These are phyloP conservation scores for Palloptera scutellata DNA, from an alignment of 2,888 invertebrate genomes.

Conservation along the genomic window DNA sequence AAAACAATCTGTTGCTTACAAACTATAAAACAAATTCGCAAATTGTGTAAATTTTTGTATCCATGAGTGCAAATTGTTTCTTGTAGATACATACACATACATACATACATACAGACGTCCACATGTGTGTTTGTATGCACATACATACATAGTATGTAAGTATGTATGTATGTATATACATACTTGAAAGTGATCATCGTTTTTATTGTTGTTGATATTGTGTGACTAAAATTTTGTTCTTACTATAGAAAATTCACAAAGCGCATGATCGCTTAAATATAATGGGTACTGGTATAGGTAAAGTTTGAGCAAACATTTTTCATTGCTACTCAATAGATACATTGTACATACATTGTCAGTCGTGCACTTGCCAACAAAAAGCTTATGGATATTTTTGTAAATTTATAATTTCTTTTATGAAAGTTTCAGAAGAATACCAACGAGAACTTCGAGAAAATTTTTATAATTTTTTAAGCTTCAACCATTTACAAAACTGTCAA, in stretches of 20 bases:
- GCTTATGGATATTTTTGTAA: no score
- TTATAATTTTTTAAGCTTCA: no score
- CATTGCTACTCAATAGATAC: no score
- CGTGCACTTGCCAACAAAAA: no score
- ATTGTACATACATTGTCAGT: no score
- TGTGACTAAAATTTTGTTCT: neutral
- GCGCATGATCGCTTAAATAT: no score
- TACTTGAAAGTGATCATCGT: neutral
- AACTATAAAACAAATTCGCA: neutral
- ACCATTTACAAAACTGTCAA: no score
- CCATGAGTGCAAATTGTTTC: neutral
- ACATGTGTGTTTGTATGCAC: neutral
- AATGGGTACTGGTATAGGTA: no score
- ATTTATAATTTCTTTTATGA: no score
- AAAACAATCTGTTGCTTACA: neutral
- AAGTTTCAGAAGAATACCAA: no score
- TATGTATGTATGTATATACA: neutral
- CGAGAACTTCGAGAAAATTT: no score
- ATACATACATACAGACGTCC: neutral
- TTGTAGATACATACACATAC: neutral
- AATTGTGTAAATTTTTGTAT: slow-evolving; percentile 1
- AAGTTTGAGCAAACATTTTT: no score
- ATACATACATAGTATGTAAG: neutral
- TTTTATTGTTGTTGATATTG: slow-evolving; percentile 1
- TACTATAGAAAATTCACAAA: neutral